phyloP scores from a whole-genome alignment of 2,113 vertebrate genomes.

The Amazona guildingii region DNA sequence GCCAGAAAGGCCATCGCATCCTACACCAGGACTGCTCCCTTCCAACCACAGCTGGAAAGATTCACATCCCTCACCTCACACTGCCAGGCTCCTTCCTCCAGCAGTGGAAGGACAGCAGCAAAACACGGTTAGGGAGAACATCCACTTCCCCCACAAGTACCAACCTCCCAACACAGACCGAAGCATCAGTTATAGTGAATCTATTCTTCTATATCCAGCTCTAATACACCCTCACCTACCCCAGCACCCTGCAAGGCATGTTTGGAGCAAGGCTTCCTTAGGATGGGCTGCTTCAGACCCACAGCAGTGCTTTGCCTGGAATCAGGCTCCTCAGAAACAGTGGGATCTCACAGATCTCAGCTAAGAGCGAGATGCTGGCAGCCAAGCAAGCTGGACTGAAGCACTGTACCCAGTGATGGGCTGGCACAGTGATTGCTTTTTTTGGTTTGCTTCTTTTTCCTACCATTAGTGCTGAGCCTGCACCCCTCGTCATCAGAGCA shows the following conservation, averaged over 20 bases:
- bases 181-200: accelerated
- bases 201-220: background rate
- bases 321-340: background rate
- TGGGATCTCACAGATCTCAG: background rate
- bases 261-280: background rate
- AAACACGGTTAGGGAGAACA: background rate
- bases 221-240: accelerated
- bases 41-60: background rate
- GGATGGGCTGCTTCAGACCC: background rate
- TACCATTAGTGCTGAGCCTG: background rate
- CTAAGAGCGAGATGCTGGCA: background rate
- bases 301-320: background rate
- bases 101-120: background rate
- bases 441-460: conserved; percentile 6
- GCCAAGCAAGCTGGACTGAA: background rate
- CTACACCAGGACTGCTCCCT: background rate
- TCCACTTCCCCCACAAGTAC: background rate
- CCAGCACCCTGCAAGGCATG: background rate
- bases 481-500: background rate
- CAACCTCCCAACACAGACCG: background rate
- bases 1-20: background rate
- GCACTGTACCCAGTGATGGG: background rate
- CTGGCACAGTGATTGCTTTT: background rate
- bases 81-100: background rate
- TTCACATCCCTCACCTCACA: background rate